Base-by-base conservation (phyloP, 2,888 invertebrate genomes). In the Hartigia nigra region DNA sequence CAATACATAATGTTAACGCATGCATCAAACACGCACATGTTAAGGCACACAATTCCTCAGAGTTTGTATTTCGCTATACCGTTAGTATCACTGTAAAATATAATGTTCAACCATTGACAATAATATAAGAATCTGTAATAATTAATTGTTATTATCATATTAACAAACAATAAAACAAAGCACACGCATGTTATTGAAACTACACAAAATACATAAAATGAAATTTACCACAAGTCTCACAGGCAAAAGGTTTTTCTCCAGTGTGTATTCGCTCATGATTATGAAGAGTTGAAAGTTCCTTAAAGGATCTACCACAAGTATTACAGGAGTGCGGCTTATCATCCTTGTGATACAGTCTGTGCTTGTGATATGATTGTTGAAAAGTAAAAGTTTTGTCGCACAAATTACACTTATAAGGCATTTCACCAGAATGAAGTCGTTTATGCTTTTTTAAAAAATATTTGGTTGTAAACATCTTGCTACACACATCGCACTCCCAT, bases 371-470 rank as follows among this genome's bases (percentile, higher is more conserved):
- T 0, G 97, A 97, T 88, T 97, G 97, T 92, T 97, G 97, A 92
- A 97, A 97, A 76, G 97, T 97, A 91, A 97, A 97, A 14, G 95
- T 96, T 90, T 97, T 96, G 83, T 95, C 95, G 89, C 97, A 97
- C 85, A 96, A 95, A 75, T 93, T 93, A 88, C 97, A 97, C 34
- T 95, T 95, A 89, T 97, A 97, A 0, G 97, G 97, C 93, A 96
- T 97, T 93, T 97, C 97, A 80, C 97, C 97, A 94, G 93, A 87
- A 91, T 97, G 97, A 81, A 97, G 93, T 84, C 97, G 94, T 92
- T 96, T 96, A 90, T 97, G 97, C 91, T 97, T 97, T 92, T 97
- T 97, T 84, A 97, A 92, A 89, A 97, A 97, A 92, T 97, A 97
- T 91, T 97, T 97, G 1, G 97, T 97, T 0, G 97, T 97, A 89